A percentile compares a stretch with the other conserved stretches of the same genome.
These are phyloP conservation scores for Willisornis vidua DNA, from an alignment of 2,113 vertebrate species.

Conservation along the genomic window DNA sequence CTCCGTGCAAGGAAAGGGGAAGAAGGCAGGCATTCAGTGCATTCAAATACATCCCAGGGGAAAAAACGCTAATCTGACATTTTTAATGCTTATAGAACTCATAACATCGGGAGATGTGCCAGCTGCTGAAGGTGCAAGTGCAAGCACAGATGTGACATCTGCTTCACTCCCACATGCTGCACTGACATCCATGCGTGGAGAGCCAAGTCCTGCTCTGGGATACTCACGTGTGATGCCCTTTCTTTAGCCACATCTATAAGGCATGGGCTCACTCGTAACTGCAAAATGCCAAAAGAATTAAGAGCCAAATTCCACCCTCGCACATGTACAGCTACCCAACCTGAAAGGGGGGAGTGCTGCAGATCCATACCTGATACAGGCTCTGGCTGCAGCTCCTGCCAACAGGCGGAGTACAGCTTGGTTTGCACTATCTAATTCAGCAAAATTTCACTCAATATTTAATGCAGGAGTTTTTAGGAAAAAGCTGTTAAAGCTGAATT, in stretches of 20 bases:
- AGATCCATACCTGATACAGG: slow-evolving; percentile 2
- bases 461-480: slow-evolving; percentile 1
- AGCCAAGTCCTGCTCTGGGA: neutral
- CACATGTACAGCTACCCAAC: neutral
- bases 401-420: neutral
- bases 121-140: neutral
- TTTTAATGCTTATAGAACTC: neutral
- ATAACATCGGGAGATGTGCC: neutral
- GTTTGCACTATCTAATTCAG: slow-evolving; percentile 8
- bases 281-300: slow-evolving; percentile 25
- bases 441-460: slow-evolving; percentile 20
- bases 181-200: neutral
- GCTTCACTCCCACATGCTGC: neutral
- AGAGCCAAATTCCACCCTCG: neutral
- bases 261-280: neutral
- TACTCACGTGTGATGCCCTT: slow-evolving; percentile 8
- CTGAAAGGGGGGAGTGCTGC: neutral
- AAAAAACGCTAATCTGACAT: neutral
- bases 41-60: neutral
- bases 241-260: slow-evolving; percentile 15
- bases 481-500: slow-evolving; percentile 35
- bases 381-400: neutral
- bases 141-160: neutral
- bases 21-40: neutral
- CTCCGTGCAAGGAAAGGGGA: neutral